A percentile compares a stretch with the other conserved stretches of the same genome.
phyloP scores from a whole-genome alignment of 2,888 invertebrate genomes.

The Agrotis clavis region DNA sequence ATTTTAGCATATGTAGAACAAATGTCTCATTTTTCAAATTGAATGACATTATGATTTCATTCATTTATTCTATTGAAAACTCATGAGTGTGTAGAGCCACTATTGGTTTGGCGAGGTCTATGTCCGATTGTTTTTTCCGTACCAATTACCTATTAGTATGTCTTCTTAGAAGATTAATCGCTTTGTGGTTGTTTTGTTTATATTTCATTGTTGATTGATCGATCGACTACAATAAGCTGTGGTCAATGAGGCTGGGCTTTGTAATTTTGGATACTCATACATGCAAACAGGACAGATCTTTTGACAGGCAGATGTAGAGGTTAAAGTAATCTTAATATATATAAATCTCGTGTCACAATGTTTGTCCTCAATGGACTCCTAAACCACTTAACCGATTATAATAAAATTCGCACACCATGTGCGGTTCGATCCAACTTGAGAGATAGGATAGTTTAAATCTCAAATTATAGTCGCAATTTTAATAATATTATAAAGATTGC shows the following conservation, averaged over 20 bases:
- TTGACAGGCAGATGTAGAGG: neutral
- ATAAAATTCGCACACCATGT: too few species aligned
- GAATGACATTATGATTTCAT: conserved; percentile 34
- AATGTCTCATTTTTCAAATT: conserved; percentile 48
- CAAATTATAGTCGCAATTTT: too few species aligned
- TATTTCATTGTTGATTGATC: conserved; percentile 71
- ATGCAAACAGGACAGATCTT: neutral
- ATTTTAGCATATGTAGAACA: conserved; percentile 28
- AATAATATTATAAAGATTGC: too few species aligned
- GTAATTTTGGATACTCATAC: neutral
- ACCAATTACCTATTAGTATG: conserved; percentile 50
- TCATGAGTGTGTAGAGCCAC: conserved; percentile 17
- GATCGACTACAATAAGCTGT: conserved; percentile 58
- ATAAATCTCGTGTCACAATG: too few species aligned
- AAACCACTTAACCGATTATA: too few species aligned
- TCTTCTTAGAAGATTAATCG: conserved; percentile 67
- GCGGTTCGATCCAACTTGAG: too few species aligned
- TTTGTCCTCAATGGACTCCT: too few species aligned
- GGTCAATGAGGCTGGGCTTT: conserved; percentile 29
- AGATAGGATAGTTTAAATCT: too few species aligned
- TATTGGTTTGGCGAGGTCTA: conserved; percentile 41
- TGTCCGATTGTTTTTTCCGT: conserved; percentile 43
- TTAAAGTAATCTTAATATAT: too few species aligned
- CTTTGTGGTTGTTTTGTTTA: conserved; percentile 63
- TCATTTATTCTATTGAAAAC: conserved; percentile 28